Conservation (phyloP, 2,797 vertebrate genomes). For the Micropoecilia bifurca region DNA sequence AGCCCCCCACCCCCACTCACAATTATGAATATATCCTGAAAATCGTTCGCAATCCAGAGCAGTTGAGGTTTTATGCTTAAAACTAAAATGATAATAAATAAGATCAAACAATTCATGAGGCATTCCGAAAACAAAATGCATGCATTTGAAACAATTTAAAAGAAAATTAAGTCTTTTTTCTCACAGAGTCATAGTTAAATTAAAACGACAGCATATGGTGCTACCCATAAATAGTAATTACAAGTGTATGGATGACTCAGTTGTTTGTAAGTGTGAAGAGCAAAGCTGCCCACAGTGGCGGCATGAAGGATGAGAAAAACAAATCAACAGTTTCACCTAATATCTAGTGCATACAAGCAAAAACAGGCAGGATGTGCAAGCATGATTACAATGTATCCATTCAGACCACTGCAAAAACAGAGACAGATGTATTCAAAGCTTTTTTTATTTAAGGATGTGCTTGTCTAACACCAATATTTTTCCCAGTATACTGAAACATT, state of each 20-base stretch:
- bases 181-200: not conserved
- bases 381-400: not conserved
- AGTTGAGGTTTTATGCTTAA: not conserved
- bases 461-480: not conserved
- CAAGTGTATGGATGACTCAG: conserved; percentile 44
- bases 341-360: not conserved
- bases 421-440: not conserved
- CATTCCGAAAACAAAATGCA: not conserved
- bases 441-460: not conserved
- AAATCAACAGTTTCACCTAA: conserved; percentile 23
- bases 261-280: conserved; percentile 44
- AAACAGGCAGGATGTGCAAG: not conserved
- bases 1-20: not conserved
- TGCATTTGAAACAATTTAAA: not conserved
- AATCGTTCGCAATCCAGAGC: not conserved
- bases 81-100: not conserved
- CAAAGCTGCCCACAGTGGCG: conserved; percentile 36
- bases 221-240: not conserved
- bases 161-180: not conserved
- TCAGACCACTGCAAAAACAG: not conserved
- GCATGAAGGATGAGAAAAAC: conserved; percentile 29
- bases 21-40: not conserved
- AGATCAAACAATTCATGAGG: not conserved
- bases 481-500: not conserved
- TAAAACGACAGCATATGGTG: not conserved